Conservation (phyloP, 2,888 invertebrate genomes). For the Harpalus rufipes region DNA sequence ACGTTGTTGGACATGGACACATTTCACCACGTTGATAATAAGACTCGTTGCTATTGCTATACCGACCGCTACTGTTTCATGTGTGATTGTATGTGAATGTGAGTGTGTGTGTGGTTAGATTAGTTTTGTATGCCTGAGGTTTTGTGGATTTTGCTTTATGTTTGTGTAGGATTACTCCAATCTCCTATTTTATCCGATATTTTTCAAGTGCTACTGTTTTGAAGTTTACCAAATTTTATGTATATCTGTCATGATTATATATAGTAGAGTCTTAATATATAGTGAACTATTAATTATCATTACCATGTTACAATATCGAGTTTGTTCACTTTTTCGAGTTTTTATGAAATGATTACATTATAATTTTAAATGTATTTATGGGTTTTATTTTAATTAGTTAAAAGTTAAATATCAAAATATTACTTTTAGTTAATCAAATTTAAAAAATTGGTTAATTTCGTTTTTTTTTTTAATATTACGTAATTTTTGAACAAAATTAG, state of each 20-base stretch:
- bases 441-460: too few relatives aligned
- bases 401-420: too few relatives aligned
- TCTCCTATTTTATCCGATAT: slow-evolving; percentile 33
- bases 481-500: too few relatives aligned
- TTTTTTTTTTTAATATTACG: too few relatives aligned
- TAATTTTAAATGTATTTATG: too few relatives aligned
- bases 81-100: slow-evolving; percentile 13
- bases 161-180: slow-evolving; percentile 24
- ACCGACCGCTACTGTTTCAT: slow-evolving; percentile 15
- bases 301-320: too few relatives aligned
- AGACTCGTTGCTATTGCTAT: slow-evolving; percentile 24
- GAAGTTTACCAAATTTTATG: not conserved
- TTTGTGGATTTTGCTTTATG: slow-evolving; percentile 53
- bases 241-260: not conserved
- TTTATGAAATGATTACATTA: too few relatives aligned
- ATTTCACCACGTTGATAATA: slow-evolving; percentile 56
- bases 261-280: too few relatives aligned
- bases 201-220: slow-evolving; percentile 7
- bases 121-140: slow-evolving; percentile 42
- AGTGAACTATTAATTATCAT: too few relatives aligned
- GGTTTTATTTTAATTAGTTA: too few relatives aligned
- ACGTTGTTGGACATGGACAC: slow-evolving; percentile 58
- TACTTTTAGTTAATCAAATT: too few relatives aligned
- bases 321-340: too few relatives aligned
- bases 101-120: slow-evolving; percentile 13